A percentile compares a stretch with the other conserved stretches of the same genome.
Conservation (phyloP, 2,888 invertebrate species). For the Apotomis betuletana region DNA sequence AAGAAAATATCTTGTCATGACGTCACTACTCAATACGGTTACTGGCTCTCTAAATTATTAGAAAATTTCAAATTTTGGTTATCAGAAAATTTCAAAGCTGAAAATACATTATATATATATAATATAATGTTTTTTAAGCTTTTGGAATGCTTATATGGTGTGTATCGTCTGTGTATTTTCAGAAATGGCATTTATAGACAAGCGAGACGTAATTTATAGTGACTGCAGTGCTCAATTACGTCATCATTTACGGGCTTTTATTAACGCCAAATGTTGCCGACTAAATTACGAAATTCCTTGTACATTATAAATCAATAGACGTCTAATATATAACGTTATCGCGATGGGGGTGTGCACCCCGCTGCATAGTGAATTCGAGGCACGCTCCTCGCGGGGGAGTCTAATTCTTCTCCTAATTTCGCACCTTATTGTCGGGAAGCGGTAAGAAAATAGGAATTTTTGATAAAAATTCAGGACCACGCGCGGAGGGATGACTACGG, state of each 20-base stretch:
- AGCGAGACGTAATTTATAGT: no score
- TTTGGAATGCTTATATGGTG: no score
- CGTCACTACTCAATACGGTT: no score
- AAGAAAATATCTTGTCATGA: no score
- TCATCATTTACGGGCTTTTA: constrained; percentile 1
- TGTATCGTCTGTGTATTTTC: no score
- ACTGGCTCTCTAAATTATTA: no score
- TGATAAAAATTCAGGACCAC: constrained; percentile 60
- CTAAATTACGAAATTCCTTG: constrained; percentile 65
- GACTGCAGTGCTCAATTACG: neutral
- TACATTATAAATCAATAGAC: constrained; percentile 62
- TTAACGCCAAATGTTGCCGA: constrained; percentile 41
- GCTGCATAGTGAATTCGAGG: constrained; percentile 67
- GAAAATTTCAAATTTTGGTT: no score
- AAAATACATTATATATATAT: no score
- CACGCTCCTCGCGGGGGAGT: constrained; percentile 73
- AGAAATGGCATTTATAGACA: no score
- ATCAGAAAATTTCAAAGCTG: no score
- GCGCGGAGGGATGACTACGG: constrained; percentile 40
- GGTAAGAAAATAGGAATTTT: constrained; percentile 75
- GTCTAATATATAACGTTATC: constrained; percentile 52
- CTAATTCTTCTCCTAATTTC: constrained; percentile 82
- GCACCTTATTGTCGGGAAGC: constrained; percentile 77
- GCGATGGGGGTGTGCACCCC: constrained; percentile 49
- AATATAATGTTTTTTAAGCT: no score